Base-by-base conservation (phyloP, 2,888 invertebrate genomes). In the Volucella bombylans region DNA sequence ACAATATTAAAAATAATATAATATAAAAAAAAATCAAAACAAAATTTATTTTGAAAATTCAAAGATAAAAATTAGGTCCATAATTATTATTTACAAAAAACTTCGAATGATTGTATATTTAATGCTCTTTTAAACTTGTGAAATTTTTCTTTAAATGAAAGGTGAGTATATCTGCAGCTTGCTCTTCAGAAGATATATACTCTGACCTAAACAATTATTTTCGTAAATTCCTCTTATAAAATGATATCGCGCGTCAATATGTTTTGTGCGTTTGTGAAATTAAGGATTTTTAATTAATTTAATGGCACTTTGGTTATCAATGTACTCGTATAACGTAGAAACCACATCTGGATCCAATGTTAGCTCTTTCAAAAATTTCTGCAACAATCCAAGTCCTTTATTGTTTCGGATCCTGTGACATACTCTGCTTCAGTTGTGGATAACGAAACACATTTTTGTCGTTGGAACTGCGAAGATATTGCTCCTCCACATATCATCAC, bases 401-500 rank as follows among this genome's bases (percentile, higher is more conserved):
- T 14, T n/a, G 64, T 49, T 15, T 50, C 4, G 6, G 50, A 49
- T 38, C 39, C 86, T 10, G 89, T 87, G 14, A 89, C 87, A 68
- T 89, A 90, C 74, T 90, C 89, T 0, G 89, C 87, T 67, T 90
- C 89, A 1, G 88, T 88, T 1, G 88, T 88, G 8, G 89, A 89
- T 9, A 89, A 39, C 87, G 73, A 59, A 8, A 64, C 61, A 54
- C 45, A 49, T 47, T 61, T 57, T 57, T 85, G 85, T 6, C 62
- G 8, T 39, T 71, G 38, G 6, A 71, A 79, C 1, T 31, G 12
- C 83, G 74, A 83, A 9, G 59, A 52, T 23, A 67, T 23, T n/a
- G 55, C 31, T 18, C 45, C 39, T 14, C 57, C 11, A 12, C 64
- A 43, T 1, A 71, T 18, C 8, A 69, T 12, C 12, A 82, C 9